A percentile compares a stretch with the other conserved stretches of the same genome.
Evolutionary conservation across 2,113 vertebrate species (phyloP).

Genomic region (Grus americana): DNA sequence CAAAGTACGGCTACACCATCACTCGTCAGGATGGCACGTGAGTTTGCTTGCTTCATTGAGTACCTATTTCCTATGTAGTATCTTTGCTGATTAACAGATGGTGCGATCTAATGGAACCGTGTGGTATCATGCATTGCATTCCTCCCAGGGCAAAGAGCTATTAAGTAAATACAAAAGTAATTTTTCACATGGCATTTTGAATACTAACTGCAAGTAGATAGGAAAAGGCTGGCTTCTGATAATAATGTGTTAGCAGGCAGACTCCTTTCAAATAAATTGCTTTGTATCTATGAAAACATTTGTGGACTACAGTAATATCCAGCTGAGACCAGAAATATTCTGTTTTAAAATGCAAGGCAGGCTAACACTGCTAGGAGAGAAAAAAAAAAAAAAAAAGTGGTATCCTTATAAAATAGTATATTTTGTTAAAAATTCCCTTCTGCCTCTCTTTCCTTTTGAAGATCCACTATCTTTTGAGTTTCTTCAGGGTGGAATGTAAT

Average conservation of each 20-base stretch:
- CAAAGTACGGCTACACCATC: conserved; percentile 96
- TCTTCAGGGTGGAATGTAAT: conserved; percentile 75
- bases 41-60: conserved; percentile 69
- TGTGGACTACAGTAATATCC: conserved; percentile 45
- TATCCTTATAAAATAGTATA: not conserved
- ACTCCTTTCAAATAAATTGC: conserved; percentile 36
- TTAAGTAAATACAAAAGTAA: conserved; percentile 36
- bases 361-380: not conserved
- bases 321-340: conserved; percentile 58
- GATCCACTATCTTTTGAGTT: conserved; percentile 53
- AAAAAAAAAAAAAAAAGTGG: not conserved
- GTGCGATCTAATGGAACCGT: conserved; percentile 9
- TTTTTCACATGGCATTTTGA: conserved; percentile 43
- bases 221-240: conserved; percentile 18
- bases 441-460: conserved; percentile 67
- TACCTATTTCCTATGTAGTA: not conserved
- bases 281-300: conserved; percentile 46
- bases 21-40: conserved; percentile 98
- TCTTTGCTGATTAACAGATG: conserved; percentile 29
- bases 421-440: conserved; percentile 68
- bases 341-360: conserved; percentile 66
- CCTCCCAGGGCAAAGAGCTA: conserved; percentile 46
- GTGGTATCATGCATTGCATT: not conserved
- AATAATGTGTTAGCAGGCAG: conserved; percentile 13
- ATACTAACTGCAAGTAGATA: conserved; percentile 58